These are phyloP conservation scores for Perca flavescens DNA, from an alignment of 2,113 vertebrate genomes.

Conservation along the genomic window DNA sequence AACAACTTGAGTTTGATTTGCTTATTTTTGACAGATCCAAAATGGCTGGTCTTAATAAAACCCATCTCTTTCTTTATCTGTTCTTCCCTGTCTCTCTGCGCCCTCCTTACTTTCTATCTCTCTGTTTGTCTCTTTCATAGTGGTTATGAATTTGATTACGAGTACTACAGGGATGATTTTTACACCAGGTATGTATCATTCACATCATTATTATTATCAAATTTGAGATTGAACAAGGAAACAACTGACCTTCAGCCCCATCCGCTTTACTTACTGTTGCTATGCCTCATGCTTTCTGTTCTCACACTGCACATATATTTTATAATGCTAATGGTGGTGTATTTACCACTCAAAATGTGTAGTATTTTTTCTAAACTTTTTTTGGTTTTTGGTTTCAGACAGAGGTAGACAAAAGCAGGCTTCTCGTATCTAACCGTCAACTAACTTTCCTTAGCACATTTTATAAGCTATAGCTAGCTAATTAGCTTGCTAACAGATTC, in stretches of 20 bases:
- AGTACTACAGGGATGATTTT: constrained; percentile 99
- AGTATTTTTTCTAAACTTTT: neutral
- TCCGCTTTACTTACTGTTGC: neutral
- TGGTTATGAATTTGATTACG: constrained; percentile 98
- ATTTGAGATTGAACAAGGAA: neutral
- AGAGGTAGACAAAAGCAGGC: neutral
- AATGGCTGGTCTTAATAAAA: constrained; percentile 29
- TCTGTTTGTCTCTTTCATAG: constrained; percentile 75
- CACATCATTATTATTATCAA: neutral
- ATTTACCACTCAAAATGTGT: neutral
- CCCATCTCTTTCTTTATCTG: constrained; percentile 17
- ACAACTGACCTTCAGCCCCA: fast-evolving
- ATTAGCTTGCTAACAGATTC: neutral
- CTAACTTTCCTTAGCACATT: neutral
- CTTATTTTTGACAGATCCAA: constrained; percentile 56
- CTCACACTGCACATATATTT: no score
- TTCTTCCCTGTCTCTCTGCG: constrained; percentile 22
- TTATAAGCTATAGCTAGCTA: neutral
- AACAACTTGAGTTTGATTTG: constrained; percentile 48
- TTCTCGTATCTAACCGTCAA: neutral
- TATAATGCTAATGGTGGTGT: neutral
- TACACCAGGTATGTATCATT: constrained; percentile 92
- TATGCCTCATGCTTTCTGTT: neutral
- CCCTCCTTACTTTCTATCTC: constrained; percentile 59
- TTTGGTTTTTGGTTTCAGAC: neutral